A percentile compares a stretch with the other conserved stretches of the same genome.
Evolutionary conservation across 2,113 vertebrate species (phyloP).

Genomic region (Choloepus hoffmanni): DNA sequence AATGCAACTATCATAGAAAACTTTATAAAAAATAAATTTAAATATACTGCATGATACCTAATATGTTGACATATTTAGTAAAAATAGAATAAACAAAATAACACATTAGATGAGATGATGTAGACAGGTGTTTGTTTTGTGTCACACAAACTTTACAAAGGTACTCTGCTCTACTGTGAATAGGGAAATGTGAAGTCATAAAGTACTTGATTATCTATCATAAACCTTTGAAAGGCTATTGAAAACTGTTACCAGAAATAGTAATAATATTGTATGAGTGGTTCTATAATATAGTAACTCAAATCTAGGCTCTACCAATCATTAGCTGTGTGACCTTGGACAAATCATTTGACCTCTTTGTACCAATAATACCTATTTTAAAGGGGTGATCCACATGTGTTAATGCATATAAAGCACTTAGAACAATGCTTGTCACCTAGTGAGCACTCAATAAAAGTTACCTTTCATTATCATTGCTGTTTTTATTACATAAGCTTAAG

Average conservation of each 20-base stretch:
- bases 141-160: not conserved
- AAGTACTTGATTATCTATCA: not conserved
- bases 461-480: not conserved
- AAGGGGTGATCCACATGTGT: not conserved
- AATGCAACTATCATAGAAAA: not conserved
- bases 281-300: not conserved
- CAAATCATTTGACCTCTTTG: not conserved
- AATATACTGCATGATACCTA: not conserved
- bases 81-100: slow-evolving; percentile 6
- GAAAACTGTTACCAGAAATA: not conserved
- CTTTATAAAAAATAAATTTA: not conserved
- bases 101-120: not conserved
- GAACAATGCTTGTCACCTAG: not conserved
- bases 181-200: not conserved
- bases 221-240: not conserved
- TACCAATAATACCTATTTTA: not conserved
- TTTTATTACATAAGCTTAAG: not conserved
- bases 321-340: not conserved
- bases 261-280: not conserved
- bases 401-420: not conserved
- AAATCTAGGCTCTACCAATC: not conserved
- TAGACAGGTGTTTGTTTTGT: not conserved
- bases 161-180: not conserved
- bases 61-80: not conserved
- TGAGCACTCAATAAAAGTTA: not conserved